Conservation (phyloP, 2,888 invertebrate genomes). For the Sicus ferrugineus region DNA sequence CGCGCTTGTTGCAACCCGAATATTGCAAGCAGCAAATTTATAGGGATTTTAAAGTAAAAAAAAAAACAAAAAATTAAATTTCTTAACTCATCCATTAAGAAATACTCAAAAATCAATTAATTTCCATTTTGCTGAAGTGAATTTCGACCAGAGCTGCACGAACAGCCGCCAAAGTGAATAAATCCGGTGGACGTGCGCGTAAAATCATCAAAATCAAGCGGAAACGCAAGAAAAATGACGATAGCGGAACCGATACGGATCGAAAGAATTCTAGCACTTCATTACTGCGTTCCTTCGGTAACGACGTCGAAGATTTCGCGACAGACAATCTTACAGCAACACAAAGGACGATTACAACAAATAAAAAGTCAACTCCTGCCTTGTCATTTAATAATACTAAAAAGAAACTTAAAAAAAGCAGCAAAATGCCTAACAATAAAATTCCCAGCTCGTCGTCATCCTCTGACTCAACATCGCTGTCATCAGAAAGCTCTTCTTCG, state of each 20-base stretch:
- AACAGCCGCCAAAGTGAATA: slow-evolving; percentile 46
- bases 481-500: slow-evolving; percentile 21
- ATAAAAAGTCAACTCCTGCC: slow-evolving; percentile 29
- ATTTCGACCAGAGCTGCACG: not conserved
- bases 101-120: not conserved
- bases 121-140: not conserved
- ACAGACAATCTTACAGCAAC: slow-evolving; percentile 27
- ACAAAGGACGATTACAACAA: slow-evolving; percentile 15
- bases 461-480: too few relatives aligned
- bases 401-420: slow-evolving; percentile 3
- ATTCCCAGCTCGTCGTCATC: slow-evolving; percentile 16
- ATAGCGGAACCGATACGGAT: slow-evolving; percentile 46
- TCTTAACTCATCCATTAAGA: not conserved
- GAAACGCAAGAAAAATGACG: slow-evolving; percentile 51
- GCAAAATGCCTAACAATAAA: not conserved
- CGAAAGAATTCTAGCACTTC: slow-evolving; percentile 39
- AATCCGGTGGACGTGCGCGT: slow-evolving; percentile 52
- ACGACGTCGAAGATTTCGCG: slow-evolving; percentile 40
- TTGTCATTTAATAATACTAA: not conserved
- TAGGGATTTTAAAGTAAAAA: not conserved
- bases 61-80: not conserved
- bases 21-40: not conserved
- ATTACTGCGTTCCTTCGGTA: slow-evolving; percentile 31
- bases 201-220: slow-evolving; percentile 52
- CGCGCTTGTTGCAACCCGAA: not conserved